Base-by-base conservation (phyloP, 2,888 invertebrate genomes). In the Drosophila kanekoi region DNA sequence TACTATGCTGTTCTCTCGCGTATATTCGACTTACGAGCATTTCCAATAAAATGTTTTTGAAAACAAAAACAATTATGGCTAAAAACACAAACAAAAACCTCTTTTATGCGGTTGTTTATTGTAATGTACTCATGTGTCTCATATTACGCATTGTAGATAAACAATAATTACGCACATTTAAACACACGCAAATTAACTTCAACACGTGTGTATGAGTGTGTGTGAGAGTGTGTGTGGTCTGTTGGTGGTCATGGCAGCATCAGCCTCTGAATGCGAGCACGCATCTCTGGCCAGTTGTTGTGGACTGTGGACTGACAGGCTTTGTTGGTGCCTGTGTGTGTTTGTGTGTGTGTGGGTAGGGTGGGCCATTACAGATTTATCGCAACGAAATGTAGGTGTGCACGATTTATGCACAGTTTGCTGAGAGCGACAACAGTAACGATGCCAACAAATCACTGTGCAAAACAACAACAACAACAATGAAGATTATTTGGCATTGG, bases 391-490 rank as follows among this genome's bases (percentile, higher is more conserved):
- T 88, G 87, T 83, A 87, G 87, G 89, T 83, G 80, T 77, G 65
- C 66, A 81, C 74, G 84, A 85, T 88, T 88, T 85, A 85, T 85
- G 84, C 66, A 81, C 89, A 88, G 84, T 85, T 85, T 79, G 89
- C 87, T 88, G 84, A 77, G 89, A 85, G 84, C 89, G 87, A 88
- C 84, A 85, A 88, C 84, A 85, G 79, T 88, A 85, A 85, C 81
- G 87, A 87, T 72, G 84, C 78, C 84, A 88, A 84, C 89, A 88
- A 88, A 84, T 84, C 84, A 88, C 89, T 69, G 80, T 38, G 52
- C 52, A 41, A 53, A 67, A 40, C 67, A 67, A 63, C 47, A 59
- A 63, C 47, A 59, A 54, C 48, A 59, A 54, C 48, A 63, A 64
- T 66, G 45, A 71, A 52, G 77, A 80, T 71, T 77, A 77, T 80